Conservation (phyloP, 2,888 invertebrate species). For the Macrosiphum euphorbiae region DNA sequence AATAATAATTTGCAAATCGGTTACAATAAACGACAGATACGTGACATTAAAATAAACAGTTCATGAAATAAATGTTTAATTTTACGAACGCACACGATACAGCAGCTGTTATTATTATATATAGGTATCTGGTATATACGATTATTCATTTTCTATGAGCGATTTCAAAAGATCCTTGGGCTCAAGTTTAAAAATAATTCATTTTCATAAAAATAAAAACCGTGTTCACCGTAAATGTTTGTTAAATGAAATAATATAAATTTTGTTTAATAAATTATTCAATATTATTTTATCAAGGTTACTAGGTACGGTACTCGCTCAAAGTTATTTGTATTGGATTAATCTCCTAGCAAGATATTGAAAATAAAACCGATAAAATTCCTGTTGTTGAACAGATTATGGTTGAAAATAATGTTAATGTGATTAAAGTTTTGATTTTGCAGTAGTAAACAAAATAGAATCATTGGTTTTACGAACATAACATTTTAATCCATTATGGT, state of each 20-base stretch:
- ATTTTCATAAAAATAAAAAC: conserved; percentile 21
- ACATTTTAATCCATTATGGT: not conserved
- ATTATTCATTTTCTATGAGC: not conserved
- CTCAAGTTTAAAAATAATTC: conserved; percentile 14
- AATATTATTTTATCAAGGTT: conserved; percentile 40
- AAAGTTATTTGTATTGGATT: not conserved
- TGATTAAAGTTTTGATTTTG: not conserved
- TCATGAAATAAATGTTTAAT: not conserved
- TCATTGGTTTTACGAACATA: not conserved
- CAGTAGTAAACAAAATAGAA: not conserved
- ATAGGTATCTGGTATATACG: no score
- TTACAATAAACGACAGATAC: not conserved
- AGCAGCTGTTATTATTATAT: not conserved
- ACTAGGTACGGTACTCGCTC: not conserved
- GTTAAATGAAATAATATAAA: conserved; percentile 29
- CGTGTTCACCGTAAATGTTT: not conserved
- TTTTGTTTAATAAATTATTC: conserved; percentile 25
- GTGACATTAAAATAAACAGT: conserved; percentile 39
- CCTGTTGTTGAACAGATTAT: not conserved
- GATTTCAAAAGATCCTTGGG: conserved; percentile 25
- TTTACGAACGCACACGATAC: not conserved
- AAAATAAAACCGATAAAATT: not conserved
- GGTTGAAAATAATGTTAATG: not conserved
- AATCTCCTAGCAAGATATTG: not conserved
- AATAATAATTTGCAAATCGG: conserved; percentile 7